These are phyloP conservation scores for Boloria selene DNA, from an alignment of 2,888 invertebrate genomes.

Conservation along the genomic window DNA sequence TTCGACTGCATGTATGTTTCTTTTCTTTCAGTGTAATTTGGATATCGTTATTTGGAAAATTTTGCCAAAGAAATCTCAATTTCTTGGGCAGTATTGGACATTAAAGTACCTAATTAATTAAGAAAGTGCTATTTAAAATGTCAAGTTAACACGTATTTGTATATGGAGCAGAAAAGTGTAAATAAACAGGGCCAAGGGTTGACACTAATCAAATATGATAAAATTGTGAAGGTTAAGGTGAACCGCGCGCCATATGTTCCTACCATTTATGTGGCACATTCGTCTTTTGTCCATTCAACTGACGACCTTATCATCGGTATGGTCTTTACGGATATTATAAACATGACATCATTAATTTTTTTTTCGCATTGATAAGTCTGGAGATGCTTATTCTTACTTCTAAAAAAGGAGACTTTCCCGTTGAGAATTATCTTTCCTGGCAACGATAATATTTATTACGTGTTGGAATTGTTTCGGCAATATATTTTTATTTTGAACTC, in stretches of 20 bases:
- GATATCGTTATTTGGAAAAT: no score
- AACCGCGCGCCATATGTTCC: conserved; percentile 65
- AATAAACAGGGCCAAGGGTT: conserved; percentile 36
- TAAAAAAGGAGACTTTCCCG: not conserved
- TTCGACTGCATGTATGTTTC: no score
- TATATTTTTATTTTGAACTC: no score
- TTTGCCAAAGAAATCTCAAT: no score
- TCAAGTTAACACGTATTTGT: not conserved
- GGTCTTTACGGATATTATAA: conserved; percentile 29
- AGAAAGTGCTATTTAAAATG: not conserved
- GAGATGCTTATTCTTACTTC: not conserved
- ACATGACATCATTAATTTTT: conserved; percentile 17
- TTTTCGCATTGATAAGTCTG: conserved; percentile 16
- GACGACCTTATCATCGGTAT: conserved; percentile 27
- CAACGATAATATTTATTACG: not conserved
- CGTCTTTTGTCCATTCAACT: conserved; percentile 36
- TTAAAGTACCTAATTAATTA: not conserved
- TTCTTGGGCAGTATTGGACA: no score
- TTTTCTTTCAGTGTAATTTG: no score
- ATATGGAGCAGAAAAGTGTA: conserved; percentile 29
- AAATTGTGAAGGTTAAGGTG: conserved; percentile 63
- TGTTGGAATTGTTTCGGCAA: no score
- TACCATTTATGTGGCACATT: conserved; percentile 29
- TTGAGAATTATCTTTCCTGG: not conserved
- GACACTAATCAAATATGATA: conserved; percentile 39